phyloP scores from a whole-genome alignment of 2,888 invertebrate species.

The Thalpophila matura region DNA sequence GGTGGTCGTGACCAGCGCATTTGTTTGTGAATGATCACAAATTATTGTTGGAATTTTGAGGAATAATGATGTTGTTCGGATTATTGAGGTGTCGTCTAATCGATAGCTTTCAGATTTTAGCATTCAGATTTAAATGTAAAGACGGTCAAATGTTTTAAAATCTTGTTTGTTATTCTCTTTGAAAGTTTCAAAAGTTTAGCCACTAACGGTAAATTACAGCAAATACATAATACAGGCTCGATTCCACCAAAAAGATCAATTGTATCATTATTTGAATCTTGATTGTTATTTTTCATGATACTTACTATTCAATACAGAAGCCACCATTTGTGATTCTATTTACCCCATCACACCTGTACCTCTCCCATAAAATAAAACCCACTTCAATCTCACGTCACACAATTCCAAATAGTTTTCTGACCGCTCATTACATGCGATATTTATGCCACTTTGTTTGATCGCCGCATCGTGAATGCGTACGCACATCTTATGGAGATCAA shows the following conservation, averaged over 20 bases:
- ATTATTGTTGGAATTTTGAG: conserved; percentile 18
- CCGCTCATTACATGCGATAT: conserved; percentile 49
- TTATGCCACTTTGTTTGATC: conserved; percentile 49
- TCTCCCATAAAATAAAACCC: conserved; percentile 19
- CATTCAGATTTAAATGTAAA: too few species aligned
- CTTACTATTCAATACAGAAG: neutral
- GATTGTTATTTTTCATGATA: neutral
- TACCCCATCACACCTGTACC: neutral
- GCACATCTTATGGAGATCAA: conserved; percentile 58
- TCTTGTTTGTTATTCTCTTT: too few species aligned
- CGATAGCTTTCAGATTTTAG: too few species aligned
- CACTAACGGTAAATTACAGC: too few species aligned
- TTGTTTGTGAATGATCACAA: conserved; percentile 38
- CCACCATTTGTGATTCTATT: neutral
- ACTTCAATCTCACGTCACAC: conserved; percentile 27
- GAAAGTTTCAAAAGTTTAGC: too few species aligned
- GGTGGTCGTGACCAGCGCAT: conserved; percentile 46
- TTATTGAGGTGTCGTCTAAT: conserved; percentile 8
- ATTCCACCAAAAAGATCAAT: too few species aligned
- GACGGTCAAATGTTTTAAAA: too few species aligned
- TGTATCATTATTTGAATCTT: too few species aligned
- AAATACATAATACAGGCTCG: too few species aligned
- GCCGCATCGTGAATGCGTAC: conserved; percentile 43
- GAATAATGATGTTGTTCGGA: neutral
- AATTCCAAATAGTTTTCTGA: conserved; percentile 23